These are phyloP conservation scores for Tachina fera DNA, from an alignment of 2,888 invertebrate genomes.

Conservation along the genomic window DNA sequence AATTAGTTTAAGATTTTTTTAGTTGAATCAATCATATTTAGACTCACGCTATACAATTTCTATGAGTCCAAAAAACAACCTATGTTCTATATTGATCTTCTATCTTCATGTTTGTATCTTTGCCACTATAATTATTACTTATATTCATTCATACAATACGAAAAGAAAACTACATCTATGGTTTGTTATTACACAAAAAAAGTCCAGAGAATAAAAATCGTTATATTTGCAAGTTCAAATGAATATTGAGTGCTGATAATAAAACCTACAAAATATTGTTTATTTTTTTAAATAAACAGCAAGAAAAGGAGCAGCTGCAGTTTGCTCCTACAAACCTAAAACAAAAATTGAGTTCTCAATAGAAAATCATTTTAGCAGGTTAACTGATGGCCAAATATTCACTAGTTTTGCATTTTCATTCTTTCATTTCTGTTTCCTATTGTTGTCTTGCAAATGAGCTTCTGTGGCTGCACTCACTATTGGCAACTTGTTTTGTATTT, in stretches of 20 bases:
- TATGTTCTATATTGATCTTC: not conserved
- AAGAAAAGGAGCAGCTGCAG: not conserved
- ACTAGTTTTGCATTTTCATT: not conserved
- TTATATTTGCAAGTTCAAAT: slow-evolving; percentile 37
- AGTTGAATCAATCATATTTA: too few relatives aligned
- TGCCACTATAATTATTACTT: slow-evolving; percentile 18
- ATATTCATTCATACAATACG: not conserved
- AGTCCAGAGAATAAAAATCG: slow-evolving; percentile 45
- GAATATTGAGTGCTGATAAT: not conserved
- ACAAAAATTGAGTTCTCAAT: not conserved
- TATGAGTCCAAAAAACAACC: too few relatives aligned
- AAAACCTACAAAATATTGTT: not conserved
- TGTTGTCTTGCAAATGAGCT: slow-evolving; percentile 32
- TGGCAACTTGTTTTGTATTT: slow-evolving; percentile 15
- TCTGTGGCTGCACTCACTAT: slow-evolving; percentile 32
- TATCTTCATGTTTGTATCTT: not conserved
- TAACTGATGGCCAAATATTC: slow-evolving; percentile 22
- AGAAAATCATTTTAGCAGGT: slow-evolving; percentile 24
- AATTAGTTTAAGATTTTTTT: too few relatives aligned
- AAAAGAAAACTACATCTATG: slow-evolving; percentile 10
- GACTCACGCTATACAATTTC: too few relatives aligned
- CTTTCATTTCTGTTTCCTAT: not conserved
- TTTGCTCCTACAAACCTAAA: not conserved
- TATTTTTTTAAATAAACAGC: not conserved
- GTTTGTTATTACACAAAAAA: slow-evolving; percentile 25